Percentiles rank a stretch among this genome's conserved stretches.
phyloP scores from a whole-genome alignment of 2,888 invertebrate genomes.

The Halocaridina rubra region DNA sequence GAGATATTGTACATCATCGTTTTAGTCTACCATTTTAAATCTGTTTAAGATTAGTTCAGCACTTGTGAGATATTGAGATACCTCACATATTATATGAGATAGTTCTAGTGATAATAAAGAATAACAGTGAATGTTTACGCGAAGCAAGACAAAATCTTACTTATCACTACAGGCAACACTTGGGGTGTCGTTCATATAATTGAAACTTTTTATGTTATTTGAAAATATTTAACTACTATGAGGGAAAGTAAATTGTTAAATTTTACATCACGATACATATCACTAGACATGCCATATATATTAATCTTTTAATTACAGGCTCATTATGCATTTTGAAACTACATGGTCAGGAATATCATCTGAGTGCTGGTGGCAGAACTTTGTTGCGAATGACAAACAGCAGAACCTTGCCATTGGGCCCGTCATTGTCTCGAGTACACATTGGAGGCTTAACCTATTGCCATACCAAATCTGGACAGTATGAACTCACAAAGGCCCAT shows the following conservation, averaged over 20 bases:
- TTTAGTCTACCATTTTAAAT: no score
- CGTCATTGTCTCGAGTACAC: constrained; percentile 25
- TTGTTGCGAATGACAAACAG: constrained; percentile 15
- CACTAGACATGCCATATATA: no score
- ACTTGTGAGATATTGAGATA: no score
- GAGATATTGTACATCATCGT: background rate
- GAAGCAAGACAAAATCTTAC: no score
- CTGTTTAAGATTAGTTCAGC: no score
- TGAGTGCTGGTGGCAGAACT: constrained; percentile 35
- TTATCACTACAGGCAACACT: no score
- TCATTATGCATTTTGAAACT: constrained; percentile 30
- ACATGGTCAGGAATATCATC: constrained; percentile 25
- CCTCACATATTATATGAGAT: no score
- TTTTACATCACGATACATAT: background rate
- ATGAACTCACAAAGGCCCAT: constrained; percentile 42
- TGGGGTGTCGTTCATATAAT: no score
- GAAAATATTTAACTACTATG: background rate
- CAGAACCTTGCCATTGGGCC: background rate
- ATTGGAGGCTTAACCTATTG: constrained; percentile 42
- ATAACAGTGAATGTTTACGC: background rate
- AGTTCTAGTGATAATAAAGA: no score
- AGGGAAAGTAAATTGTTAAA: background rate
- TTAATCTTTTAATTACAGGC: background rate
- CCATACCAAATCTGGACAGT: constrained; percentile 32
- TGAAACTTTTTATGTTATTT: background rate